phyloP scores from a whole-genome alignment of 2,113 vertebrate species.

The Ramphastos sulfuratus region DNA sequence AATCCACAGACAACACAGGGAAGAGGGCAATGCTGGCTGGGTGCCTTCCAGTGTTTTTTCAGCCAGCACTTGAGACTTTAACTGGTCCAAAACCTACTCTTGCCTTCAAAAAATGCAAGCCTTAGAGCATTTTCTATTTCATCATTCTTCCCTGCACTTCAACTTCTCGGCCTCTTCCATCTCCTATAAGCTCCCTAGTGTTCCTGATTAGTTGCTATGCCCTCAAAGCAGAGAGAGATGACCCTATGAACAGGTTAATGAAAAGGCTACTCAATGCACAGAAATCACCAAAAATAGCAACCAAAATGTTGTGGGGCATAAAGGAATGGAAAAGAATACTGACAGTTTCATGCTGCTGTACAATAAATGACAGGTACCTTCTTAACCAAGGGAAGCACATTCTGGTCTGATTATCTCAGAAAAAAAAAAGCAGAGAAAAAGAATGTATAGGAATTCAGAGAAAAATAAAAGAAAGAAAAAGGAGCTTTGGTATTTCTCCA shows the following conservation, averaged over 20 bases:
- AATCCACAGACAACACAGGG: neutral
- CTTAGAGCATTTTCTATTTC: neutral
- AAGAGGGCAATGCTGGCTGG: neutral
- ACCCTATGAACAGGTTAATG: constrained; percentile 48
- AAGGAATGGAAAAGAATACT: constrained; percentile 50
- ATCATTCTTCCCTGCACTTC: neutral
- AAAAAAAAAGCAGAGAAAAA: constrained; percentile 22
- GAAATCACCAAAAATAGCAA: constrained; percentile 41
- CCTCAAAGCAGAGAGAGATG: constrained; percentile 47
- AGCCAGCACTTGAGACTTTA: neutral
- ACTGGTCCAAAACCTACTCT: neutral
- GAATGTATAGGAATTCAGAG: constrained; percentile 34
- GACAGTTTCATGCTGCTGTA: constrained; percentile 44
- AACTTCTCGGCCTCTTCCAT: neutral
- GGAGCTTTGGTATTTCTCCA: neutral
- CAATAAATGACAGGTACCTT: constrained; percentile 27
- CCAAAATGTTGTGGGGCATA: constrained; percentile 33
- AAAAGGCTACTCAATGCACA: constrained; percentile 24
- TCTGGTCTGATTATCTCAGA: constrained; percentile 56
- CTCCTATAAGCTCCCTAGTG: neutral
- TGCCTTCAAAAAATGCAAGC: neutral
- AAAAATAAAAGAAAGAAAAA: neutral
- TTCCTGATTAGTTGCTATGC: neutral
- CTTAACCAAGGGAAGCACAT: constrained; percentile 39
- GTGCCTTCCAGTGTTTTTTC: neutral